Evolutionary conservation across 1,140 invertebrate genomes (phyloP).

Genomic region (Sitophilus oryzae): DNA sequence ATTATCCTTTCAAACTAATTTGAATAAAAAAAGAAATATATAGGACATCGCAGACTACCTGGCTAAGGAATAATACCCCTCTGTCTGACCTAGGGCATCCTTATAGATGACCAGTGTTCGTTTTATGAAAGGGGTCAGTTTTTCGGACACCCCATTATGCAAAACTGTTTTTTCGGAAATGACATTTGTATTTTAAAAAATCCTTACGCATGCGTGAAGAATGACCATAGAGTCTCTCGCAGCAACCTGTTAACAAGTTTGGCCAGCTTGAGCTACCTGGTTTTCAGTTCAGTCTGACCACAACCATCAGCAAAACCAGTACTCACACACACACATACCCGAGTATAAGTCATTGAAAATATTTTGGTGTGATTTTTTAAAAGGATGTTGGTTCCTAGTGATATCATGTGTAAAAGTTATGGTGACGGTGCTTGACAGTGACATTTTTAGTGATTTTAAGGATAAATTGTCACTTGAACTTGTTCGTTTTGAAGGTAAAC

Average conservation of each 20-base stretch:
- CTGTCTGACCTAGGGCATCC: conserved; percentile 7
- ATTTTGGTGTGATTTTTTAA: conserved; percentile 9
- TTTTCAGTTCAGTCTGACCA: conserved; percentile 23
- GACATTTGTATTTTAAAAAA: conserved; percentile 18
- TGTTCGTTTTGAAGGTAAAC: conserved; percentile 10
- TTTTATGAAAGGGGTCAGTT: conserved; percentile 21
- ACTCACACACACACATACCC: background rate
- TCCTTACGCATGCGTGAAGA: conserved; percentile 23
- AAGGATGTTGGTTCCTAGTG: conserved; percentile 6
- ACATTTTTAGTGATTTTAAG: conserved; percentile 9
- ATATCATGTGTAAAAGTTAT: conserved; percentile 7
- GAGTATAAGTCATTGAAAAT: conserved; percentile 15
- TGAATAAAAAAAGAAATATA: conserved; percentile 10
- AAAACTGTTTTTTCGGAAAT: conserved; percentile 24
- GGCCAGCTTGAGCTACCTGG: conserved; percentile 23
- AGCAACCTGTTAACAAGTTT: conserved; percentile 20
- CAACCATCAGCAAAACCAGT: conserved; percentile 17
- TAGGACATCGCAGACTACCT: conserved; percentile 8
- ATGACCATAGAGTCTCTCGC: conserved; percentile 21
- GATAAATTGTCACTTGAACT: conserved; percentile 1
- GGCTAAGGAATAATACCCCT: background rate
- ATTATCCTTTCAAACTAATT: conserved; percentile 8
- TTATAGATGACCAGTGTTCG: conserved; percentile 17
- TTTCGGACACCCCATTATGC: conserved; percentile 18
- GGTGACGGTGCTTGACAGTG: conserved; percentile 14